These are phyloP conservation scores for Zosterops lateralis DNA, from an alignment of 2,113 vertebrate genomes.

Conservation along the genomic window DNA sequence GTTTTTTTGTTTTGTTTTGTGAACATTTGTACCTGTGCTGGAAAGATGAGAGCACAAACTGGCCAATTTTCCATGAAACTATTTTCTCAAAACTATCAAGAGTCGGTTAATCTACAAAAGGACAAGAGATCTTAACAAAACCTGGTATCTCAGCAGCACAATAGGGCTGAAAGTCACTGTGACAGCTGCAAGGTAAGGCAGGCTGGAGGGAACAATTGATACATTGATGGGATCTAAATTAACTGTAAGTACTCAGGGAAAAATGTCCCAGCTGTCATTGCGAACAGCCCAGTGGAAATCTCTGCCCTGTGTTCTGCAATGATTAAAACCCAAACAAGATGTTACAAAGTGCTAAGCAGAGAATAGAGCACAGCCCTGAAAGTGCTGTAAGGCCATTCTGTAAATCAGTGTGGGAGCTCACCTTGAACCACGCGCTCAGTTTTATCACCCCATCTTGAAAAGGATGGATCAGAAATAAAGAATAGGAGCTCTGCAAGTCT, in stretches of 20 bases:
- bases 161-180: slow-evolving; percentile 43
- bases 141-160: slow-evolving; percentile 9
- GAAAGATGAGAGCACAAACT: neutral
- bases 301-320: neutral
- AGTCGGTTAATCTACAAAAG: slow-evolving; percentile 25
- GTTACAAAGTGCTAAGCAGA: neutral
- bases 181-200: slow-evolving; percentile 44
- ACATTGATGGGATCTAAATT: slow-evolving; percentile 65
- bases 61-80: neutral
- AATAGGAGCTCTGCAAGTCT: slow-evolving; percentile 6
- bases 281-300: slow-evolving; percentile 7
- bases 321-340: slow-evolving; percentile 42
- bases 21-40: neutral
- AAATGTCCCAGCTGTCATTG: neutral
- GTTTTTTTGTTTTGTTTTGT: neutral
- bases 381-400: neutral
- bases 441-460: slow-evolving; percentile 27
- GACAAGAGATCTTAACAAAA: slow-evolving; percentile 36
- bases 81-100: neutral
- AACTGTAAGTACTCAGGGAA: slow-evolving; percentile 44
- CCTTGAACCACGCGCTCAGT: neutral
- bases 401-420: slow-evolving; percentile 33
- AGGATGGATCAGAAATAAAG: slow-evolving; percentile 34
- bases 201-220: slow-evolving; percentile 48
- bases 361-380: neutral